Evolutionary conservation across 2,888 invertebrate species (phyloP), one percentile per base, ranked within the genome.

Genomic region (Thymelicus lineola): DNA sequence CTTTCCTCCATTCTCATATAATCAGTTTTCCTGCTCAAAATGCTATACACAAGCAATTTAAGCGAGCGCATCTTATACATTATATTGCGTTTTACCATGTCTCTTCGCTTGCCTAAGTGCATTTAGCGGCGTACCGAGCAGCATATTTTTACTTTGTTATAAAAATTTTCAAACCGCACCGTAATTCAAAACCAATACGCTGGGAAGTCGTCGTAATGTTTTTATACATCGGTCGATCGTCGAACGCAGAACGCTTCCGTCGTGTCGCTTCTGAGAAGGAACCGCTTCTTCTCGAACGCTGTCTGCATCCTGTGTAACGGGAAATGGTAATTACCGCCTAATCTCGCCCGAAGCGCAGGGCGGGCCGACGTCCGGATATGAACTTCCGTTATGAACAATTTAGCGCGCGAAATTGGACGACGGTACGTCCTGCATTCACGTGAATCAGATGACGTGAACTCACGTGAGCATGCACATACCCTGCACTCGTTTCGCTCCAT

Each of bases 301-400:
- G 88, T 87, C 90, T 87, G 82, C 91, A 85, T 91, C 91, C 90
- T 88, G 87, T 88, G 89, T 84, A 83, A 85, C 88, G 83, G 94
- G 94, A 94, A 94, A 94, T 93, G 88, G 93, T 94, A 94, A 94
- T 94, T 94, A 94, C 94, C 93, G 94, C 89, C 93, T 94, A 94
- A 94, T 94, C 94, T 94, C 90, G 90, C 90, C 87, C 81, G 89
- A 83, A 93, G 93, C 93, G 92, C 84, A 86, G 89, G 86, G 85
- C 88, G 89, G 88, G 90, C 84, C 88, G 90, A 81, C 91, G 90
- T 91, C 96, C 96, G 97, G 96, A 97, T 96, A 96, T 97, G 96
- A 96, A 96, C 95, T 96, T 96, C 96, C 96, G 96, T 96, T 96
- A 95, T 96, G 96, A 96, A 96, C 96, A 96, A 96, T 96, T 96